These are phyloP conservation scores for Eristalis tenax DNA, from an alignment of 2,888 invertebrate genomes.

Conservation along the genomic window DNA sequence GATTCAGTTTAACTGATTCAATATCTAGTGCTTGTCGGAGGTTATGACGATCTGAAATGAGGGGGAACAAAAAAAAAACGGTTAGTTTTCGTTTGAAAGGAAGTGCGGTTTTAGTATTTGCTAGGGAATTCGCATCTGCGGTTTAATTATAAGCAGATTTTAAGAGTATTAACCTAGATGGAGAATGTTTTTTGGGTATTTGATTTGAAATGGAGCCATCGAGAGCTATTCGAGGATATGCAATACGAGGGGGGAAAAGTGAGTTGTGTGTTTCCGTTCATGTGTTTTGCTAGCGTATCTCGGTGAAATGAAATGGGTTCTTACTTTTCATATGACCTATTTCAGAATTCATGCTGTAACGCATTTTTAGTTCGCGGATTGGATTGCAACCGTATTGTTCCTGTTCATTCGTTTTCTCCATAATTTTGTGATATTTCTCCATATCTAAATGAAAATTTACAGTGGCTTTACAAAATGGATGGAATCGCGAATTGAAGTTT, in stretches of 20 bases:
- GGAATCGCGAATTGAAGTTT: no score
- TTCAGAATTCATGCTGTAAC: no score
- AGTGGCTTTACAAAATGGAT: background rate
- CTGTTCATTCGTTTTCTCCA: background rate
- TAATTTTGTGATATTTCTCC: background rate
- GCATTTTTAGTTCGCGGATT: no score
- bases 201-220: background rate
- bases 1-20: constrained; percentile 79
- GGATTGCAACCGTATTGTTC: background rate
- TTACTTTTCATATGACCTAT: no score
- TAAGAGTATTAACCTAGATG: background rate
- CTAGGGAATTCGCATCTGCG: background rate
- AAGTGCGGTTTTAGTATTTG: background rate
- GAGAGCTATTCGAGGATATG: background rate
- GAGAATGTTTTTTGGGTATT: background rate
- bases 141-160: background rate
- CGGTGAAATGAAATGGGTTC: no score
- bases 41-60: constrained; percentile 74
- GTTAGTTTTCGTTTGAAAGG: background rate
- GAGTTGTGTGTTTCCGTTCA: background rate
- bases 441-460: background rate
- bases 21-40: constrained; percentile 74
- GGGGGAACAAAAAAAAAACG: constrained; percentile 9
- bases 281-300: no score
- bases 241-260: background rate